Evolutionary conservation across 2,113 vertebrate genomes (phyloP).

Genomic region (Hepsetus odoe): DNA sequence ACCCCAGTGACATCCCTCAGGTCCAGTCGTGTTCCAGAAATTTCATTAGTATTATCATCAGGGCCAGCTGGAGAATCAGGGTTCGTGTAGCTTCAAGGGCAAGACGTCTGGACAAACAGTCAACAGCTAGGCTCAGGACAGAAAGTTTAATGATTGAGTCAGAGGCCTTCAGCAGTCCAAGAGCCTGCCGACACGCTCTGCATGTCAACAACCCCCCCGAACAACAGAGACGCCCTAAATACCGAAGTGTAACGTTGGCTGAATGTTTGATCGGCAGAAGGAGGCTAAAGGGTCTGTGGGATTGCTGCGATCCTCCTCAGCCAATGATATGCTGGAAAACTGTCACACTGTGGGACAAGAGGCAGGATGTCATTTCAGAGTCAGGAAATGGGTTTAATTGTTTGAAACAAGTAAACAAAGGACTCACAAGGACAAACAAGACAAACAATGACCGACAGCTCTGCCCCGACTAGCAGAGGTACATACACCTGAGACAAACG

Average conservation of each 20-base stretch:
- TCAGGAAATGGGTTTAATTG: too few species aligned
- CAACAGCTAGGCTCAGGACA: not conserved
- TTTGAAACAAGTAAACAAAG: too few species aligned
- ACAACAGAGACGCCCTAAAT: too few species aligned
- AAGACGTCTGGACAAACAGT: not conserved
- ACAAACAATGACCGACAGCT: too few species aligned
- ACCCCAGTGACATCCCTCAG: not conserved
- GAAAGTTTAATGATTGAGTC: slow-evolving; percentile 13
- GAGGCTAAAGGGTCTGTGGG: not conserved
- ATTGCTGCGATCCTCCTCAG: not conserved
- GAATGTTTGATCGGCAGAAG: not conserved
- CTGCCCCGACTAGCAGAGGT: too few species aligned
- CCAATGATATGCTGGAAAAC: not conserved
- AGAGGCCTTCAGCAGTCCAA: not conserved
- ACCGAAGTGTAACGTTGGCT: too few species aligned
- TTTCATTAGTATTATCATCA: not conserved
- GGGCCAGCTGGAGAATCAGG: slow-evolving; percentile 1
- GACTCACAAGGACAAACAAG: too few species aligned
- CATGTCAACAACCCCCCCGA: too few species aligned
- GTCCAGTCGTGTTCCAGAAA: not conserved
- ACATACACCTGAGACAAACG: too few species aligned
- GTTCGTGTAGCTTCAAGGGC: not conserved
- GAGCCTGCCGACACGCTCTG: not conserved
- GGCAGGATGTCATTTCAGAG: too few species aligned
- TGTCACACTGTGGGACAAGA: too few species aligned